Base-by-base conservation (phyloP, 2,797 vertebrate genomes). In the Hydrophis major region DNA sequence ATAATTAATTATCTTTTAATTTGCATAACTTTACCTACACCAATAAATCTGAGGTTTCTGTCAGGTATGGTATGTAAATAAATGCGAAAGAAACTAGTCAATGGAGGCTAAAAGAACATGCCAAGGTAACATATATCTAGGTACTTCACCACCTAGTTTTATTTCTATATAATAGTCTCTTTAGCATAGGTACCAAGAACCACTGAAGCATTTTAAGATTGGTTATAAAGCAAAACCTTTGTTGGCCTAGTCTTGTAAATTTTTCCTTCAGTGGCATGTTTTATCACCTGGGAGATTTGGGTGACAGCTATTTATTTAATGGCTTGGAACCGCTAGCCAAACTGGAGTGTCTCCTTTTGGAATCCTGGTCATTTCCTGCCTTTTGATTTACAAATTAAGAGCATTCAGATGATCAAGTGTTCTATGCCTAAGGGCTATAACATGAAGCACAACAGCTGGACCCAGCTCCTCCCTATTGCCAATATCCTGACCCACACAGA, bases 331-430 rank as follows among this genome's bases (percentile, higher is more conserved):
- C 91, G 93, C 89, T 94, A 96, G 97, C 93, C 94, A 96, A 97
- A 96, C 93, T 94, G 97, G 94, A 94, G 95, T 94, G 92, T 88
- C 95, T 97, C 96, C 92, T 92, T 93, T 97, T 93, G 96, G 94
- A 88, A 69, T 93, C 87, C 91, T 93, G 94, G 95, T 97, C 96
- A 97, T 95, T 97, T 97, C 97, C 97, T 97, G 97, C 96, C 95
- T 95, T 92, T 94, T 97, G 97, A 98, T 98, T 98, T 98, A 98
- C 97, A 97, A 5, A 97, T 97, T 96, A 97, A 95, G 95, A 97
- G 95, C 50, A 2, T 95, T 98, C 96, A 95, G 90, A 95, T 94
- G 91, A 96, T 96, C 96, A 56, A 94, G 95, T 97, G 96, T 97
- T 96, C 95, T 93, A 97, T 97, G 96, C 94, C 95, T 0, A 3